A percentile compares a stretch with the other conserved stretches of the same genome.
Conservation (phyloP, 2,888 invertebrate genomes). For the Trichogramma evanescens region DNA sequence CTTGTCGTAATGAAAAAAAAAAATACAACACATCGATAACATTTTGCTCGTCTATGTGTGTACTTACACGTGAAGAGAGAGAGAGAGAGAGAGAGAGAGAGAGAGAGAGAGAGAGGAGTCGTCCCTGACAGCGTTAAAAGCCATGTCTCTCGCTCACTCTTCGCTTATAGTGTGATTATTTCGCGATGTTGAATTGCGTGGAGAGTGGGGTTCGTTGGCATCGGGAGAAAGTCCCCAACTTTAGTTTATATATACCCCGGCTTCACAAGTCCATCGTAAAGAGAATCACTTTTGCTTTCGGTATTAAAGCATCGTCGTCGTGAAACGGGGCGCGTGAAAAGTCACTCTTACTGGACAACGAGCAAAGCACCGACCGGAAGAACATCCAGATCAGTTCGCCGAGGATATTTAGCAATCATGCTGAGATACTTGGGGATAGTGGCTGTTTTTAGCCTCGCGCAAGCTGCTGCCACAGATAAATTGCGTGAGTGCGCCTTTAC, state of each 20-base stretch:
- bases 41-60: neutral
- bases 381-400: neutral
- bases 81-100: neutral
- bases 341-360: no score
- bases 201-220: neutral
- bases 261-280: conserved; percentile 29
- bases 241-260: conserved; percentile 43
- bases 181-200: neutral
- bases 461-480: conserved; percentile 4
- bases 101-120: neutral
- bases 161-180: conserved; percentile 27
- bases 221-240: conserved; percentile 42
- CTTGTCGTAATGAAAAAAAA: neutral
- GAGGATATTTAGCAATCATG: neutral
- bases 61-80: neutral
- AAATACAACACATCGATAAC: neutral
- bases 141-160: conserved; percentile 40
- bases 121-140: conserved; percentile 42
- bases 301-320: neutral
- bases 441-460: conserved; percentile 5
- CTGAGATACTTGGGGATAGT: conserved; percentile 4
- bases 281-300: neutral
- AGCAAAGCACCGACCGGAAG: no score
- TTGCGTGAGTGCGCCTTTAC: conserved; percentile 16
- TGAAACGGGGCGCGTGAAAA: no score